Evolutionary conservation across 2,888 invertebrate genomes (phyloP).

Genomic region (Epinotia brunnichana): DNA sequence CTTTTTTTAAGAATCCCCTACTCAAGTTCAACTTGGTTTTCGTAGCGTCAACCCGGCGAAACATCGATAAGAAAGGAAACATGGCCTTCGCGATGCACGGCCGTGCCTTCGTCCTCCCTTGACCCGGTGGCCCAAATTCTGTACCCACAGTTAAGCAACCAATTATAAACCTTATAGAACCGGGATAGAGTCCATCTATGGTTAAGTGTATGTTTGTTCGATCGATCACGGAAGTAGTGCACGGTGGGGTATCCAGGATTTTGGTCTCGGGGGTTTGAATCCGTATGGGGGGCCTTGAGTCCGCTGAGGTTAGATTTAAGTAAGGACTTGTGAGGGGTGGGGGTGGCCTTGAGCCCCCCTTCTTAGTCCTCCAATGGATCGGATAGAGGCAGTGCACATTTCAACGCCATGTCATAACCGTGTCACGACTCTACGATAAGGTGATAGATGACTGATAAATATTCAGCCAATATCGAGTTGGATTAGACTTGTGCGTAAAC

Average conservation of each 20-base stretch:
- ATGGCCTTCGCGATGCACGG: constrained; percentile 17
- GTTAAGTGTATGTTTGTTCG: background rate
- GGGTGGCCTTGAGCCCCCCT: too few species aligned
- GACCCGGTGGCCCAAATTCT: constrained; percentile 23
- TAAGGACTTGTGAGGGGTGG: too few species aligned
- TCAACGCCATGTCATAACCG: background rate
- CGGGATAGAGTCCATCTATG: background rate
- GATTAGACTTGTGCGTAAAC: too few species aligned
- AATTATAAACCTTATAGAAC: background rate
- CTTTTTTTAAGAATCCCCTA: background rate
- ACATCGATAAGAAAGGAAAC: background rate
- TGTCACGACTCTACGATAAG: background rate
- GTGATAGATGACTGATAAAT: too few species aligned
- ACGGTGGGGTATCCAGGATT: too few species aligned
- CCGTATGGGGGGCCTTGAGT: too few species aligned
- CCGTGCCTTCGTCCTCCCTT: constrained; percentile 17
- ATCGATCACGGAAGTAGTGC: background rate
- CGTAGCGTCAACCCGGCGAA: background rate
- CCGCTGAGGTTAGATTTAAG: too few species aligned
- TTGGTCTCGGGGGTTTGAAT: too few species aligned
- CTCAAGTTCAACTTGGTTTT: background rate
- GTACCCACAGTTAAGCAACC: background rate
- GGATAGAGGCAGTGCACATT: background rate
- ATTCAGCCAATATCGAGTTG: too few species aligned
- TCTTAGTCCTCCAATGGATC: too few species aligned